phyloP scores from a whole-genome alignment of 2,888 invertebrate genomes.

The Osedax fenrisi region DNA sequence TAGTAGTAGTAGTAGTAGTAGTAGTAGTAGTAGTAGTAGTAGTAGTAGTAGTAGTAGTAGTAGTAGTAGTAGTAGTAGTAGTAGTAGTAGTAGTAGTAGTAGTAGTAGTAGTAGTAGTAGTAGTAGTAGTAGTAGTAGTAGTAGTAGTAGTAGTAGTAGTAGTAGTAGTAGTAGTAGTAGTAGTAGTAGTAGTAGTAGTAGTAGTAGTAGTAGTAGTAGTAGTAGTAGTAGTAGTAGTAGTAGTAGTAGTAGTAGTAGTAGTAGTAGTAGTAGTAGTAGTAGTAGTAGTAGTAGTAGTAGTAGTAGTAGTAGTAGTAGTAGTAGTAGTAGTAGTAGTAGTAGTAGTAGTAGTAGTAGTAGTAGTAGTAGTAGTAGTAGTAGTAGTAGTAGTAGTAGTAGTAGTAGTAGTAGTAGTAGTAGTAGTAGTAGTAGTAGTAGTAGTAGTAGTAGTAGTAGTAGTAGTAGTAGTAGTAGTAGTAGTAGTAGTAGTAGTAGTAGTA shows the following conservation, averaged over 20 bases:
- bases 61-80: not conserved
- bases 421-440: constrained; percentile 13
- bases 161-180: no score
- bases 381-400: constrained; percentile 23
- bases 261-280: not conserved
- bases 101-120: not conserved
- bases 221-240: no score
- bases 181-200: no score
- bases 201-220: no score
- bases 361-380: not conserved
- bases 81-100: not conserved
- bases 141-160: not conserved
- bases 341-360: not conserved
- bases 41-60: constrained; percentile 3
- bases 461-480: not conserved
- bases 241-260: not conserved
- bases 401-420: constrained; percentile 19
- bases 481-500: not conserved
- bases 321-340: not conserved
- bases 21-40: not conserved
- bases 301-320: not conserved
- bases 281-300: not conserved
- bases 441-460: not conserved
- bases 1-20: not conserved
- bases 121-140: not conserved